Base-by-base conservation (phyloP, 2,113 vertebrate species). In the Microtus ochrogaster region DNA sequence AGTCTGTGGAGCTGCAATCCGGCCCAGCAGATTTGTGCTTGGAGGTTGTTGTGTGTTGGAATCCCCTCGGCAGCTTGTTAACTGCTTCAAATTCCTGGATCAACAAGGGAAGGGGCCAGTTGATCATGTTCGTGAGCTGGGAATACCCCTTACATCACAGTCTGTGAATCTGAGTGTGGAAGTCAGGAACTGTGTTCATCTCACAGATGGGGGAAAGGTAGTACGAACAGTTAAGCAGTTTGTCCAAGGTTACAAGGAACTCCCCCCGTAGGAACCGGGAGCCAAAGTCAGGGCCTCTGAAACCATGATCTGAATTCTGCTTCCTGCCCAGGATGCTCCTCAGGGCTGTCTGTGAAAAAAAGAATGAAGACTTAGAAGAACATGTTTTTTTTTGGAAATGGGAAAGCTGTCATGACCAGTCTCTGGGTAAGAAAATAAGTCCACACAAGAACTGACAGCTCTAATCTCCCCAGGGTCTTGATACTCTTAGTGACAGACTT, bases 21-120 rank as follows among this genome's bases (percentile, higher is more conserved):
- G 17, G 30, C 13, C 55, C 8, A 30, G 13, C 0, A 2, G 13
- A 16, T 49, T 79, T 17, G 49, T 17, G 4, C 36, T 73, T 66
- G 36, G 19, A 22, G 41, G 44, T 8, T 73, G 0, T 2, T 14
- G 21, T 11, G 5, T 0, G 0, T 7, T 5, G 2, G 39, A 19
- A 3, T 82, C 33, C 77, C 26, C 72, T 33, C 9, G 13, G 55
- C 11, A 49, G 33, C 65, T 49, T 22, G 4, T 10, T 52, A 33
- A 52, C 49, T 41, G 47, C 49, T 83, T 74, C 61, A 74, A 70
- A 84, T 49, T 63, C 66, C 30, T 39, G 28, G 16, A 77, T 81
- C 3, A 21, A 8, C n/a, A 63, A 4, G 72, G n/a, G 65, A 78
- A 88, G 63, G 12, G 6, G 30, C 3, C 30, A 14, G 24, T 0